Evolutionary conservation across 2,797 vertebrate species (phyloP).

Genomic region (Kryptopterus vitreolus): DNA sequence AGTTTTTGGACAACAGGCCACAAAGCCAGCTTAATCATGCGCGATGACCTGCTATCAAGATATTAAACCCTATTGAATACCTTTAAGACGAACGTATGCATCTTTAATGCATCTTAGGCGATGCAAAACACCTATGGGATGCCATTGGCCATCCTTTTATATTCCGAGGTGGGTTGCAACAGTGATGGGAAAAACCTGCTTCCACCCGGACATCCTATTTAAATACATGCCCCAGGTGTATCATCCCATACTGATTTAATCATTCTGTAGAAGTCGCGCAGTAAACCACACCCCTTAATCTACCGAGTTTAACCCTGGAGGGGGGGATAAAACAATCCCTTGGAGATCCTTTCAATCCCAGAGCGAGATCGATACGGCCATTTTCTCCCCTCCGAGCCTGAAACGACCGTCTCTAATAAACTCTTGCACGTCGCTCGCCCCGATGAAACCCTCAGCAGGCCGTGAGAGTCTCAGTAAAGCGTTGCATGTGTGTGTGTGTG

Average conservation of each 20-base stretch:
- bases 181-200: background rate
- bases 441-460: background rate
- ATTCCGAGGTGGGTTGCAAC: too few species aligned
- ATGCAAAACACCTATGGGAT: too few species aligned
- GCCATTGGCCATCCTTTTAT: too few species aligned
- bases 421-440: background rate
- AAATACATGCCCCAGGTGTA: background rate
- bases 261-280: background rate
- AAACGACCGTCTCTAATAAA: constrained; percentile 75
- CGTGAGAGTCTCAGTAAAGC: background rate
- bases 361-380: constrained; percentile 70
- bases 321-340: background rate
- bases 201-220: background rate
- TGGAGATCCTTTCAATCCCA: constrained; percentile 50
- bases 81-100: too few species aligned
- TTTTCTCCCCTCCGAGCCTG: background rate
- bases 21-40: too few species aligned
- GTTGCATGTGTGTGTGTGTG: too few species aligned
- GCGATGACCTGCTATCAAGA: too few species aligned
- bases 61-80: too few species aligned
- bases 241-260: too few species aligned
- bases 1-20: too few species aligned
- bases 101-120: too few species aligned
- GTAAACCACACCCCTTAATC: background rate
- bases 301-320: background rate